A percentile compares a stretch with the other conserved stretches of the same genome.
Evolutionary conservation across 2,113 vertebrate genomes (phyloP).

Genomic region (Tiliqua scincoides): DNA sequence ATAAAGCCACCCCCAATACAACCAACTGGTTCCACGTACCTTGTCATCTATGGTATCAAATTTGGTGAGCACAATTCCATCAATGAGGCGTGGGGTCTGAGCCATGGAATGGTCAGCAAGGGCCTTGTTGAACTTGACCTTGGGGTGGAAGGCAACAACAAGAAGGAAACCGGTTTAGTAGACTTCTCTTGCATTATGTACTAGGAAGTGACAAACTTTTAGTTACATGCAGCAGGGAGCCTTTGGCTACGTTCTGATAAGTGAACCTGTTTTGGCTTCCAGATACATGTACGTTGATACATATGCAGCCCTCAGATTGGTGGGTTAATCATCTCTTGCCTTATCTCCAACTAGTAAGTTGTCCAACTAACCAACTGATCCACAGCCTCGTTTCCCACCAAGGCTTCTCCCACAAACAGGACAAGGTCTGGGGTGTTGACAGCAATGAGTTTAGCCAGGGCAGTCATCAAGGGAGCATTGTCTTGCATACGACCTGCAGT

Average conservation of each 20-base stretch:
- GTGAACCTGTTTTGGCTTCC: neutral
- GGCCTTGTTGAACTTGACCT: slow-evolving; percentile 99
- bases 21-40: slow-evolving; percentile 71
- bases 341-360: neutral
- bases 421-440: slow-evolving; percentile 96
- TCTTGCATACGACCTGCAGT: slow-evolving; percentile 99
- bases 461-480: slow-evolving; percentile 95
- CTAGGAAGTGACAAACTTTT: accelerated
- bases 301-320: neutral
- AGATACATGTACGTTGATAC: accelerated
- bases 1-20: too few relatives aligned
- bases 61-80: slow-evolving; percentile 98
- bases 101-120: slow-evolving; percentile 96
- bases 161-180: accelerated
- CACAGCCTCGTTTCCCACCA: slow-evolving; percentile 97
- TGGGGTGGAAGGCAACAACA: accelerated
- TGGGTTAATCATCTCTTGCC: neutral
- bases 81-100: slow-evolving; percentile 93
- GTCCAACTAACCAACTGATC: slow-evolving; percentile 91
- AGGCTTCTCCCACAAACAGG: slow-evolving; percentile 95
- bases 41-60: slow-evolving; percentile 99
- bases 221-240: neutral
- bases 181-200: neutral
- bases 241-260: neutral
- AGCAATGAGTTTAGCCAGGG: slow-evolving; percentile 94